Percentiles rank a stretch among this genome's conserved stretches.
These are phyloP conservation scores for Eptesicus fuscus DNA, from an alignment of 2,113 vertebrate genomes.

Conservation along the genomic window DNA sequence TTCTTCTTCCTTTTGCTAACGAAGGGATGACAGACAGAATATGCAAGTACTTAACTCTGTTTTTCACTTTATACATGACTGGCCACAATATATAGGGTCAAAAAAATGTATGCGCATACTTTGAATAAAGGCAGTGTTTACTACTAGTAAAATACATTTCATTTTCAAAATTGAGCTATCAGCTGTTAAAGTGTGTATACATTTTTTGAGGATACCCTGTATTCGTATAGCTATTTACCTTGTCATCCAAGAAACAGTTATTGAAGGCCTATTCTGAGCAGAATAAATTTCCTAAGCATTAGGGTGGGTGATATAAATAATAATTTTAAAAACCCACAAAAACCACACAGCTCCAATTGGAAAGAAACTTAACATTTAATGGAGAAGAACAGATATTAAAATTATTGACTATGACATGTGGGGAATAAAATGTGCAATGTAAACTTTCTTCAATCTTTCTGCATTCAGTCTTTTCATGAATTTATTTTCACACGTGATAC, in stretches of 20 bases:
- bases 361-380: neutral
- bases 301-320: neutral
- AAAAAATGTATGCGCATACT: too few species aligned
- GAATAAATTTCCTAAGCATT: neutral
- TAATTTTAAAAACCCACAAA: neutral
- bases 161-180: too few species aligned
- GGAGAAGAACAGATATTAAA: neutral
- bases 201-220: too few species aligned
- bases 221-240: neutral
- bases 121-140: too few species aligned
- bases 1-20: neutral
- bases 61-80: neutral
- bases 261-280: neutral
- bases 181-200: too few species aligned
- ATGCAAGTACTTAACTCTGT: neutral
- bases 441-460: neutral
- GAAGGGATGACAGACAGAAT: neutral
- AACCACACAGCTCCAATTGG: neutral
- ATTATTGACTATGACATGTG: neutral
- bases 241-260: neutral
- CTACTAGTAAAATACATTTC: too few species aligned
- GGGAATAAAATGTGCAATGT: neutral
- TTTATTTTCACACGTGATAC: neutral
- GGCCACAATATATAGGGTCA: neutral
- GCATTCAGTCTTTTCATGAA: neutral